These are phyloP conservation scores for Cremastinae sp. DNA, from an alignment of 2,888 invertebrate genomes.

Conservation along the genomic window DNA sequence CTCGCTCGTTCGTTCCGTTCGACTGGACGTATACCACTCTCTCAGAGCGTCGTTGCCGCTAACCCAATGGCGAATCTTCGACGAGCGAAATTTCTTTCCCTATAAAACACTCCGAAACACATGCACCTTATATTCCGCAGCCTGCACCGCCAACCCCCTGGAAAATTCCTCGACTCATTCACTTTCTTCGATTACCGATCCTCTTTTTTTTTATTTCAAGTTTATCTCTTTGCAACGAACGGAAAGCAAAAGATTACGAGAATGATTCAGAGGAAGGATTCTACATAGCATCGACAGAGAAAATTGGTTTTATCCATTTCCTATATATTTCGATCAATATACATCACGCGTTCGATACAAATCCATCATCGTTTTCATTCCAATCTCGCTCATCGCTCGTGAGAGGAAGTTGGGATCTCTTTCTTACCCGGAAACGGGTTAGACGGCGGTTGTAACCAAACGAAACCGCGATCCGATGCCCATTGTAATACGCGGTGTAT, in stretches of 20 bases:
- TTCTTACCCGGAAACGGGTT: constrained; percentile 47
- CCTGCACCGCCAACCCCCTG: no score
- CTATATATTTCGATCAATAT: no score
- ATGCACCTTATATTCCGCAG: constrained; percentile 39
- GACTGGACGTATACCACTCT: constrained; percentile 45
- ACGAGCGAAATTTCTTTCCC: constrained; percentile 17
- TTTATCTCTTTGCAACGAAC: constrained; percentile 17
- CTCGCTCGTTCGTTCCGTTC: constrained; percentile 64
- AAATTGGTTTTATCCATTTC: no score
- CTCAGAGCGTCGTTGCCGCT: constrained; percentile 30
- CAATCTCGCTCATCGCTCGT: constrained; percentile 5
- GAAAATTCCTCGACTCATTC: constrained; percentile 50
- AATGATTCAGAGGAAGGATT: not conserved
- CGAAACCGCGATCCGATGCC: constrained; percentile 39
- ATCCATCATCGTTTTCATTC: not conserved
- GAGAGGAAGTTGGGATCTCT: no score
- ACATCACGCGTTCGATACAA: no score
- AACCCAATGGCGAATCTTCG: constrained; percentile 38
- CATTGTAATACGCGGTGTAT: constrained; percentile 11
- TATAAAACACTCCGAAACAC: constrained; percentile 2
- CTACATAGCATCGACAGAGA: no score
- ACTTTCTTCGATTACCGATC: constrained; percentile 38
- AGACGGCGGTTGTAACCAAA: constrained; percentile 28
- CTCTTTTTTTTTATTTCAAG: not conserved
- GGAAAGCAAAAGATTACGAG: constrained; percentile 13